phyloP scores from a whole-genome alignment of 2,888 invertebrate genomes.

The Chironomus riparius region DNA sequence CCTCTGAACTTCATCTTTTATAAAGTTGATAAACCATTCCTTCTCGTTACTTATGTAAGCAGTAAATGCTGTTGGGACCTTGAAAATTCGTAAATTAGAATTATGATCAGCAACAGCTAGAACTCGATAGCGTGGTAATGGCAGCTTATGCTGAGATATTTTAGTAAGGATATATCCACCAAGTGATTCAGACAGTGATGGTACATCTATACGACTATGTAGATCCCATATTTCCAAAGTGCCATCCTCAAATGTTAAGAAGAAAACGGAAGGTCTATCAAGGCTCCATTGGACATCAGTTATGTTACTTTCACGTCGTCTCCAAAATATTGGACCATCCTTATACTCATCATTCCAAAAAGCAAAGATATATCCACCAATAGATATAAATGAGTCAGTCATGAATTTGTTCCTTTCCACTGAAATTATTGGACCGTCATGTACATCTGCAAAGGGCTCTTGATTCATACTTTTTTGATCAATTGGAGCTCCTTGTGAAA shows the following conservation, averaged over 20 bases:
- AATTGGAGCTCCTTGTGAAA: constrained; percentile 51
- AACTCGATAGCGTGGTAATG: constrained; percentile 47
- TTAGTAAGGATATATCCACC: constrained; percentile 59
- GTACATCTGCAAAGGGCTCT: constrained; percentile 47
- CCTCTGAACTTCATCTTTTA: constrained; percentile 47
- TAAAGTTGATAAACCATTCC: constrained; percentile 42
- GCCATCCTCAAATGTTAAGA: constrained; percentile 63
- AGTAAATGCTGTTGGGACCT: constrained; percentile 49
- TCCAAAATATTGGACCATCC: constrained; percentile 57
- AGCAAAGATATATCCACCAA: constrained; percentile 66
- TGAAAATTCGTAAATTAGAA: constrained; percentile 57
- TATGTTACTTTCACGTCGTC: constrained; percentile 49
- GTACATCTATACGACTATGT: constrained; percentile 44
- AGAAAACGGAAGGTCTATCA: constrained; percentile 61
- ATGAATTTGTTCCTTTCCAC: constrained; percentile 54
- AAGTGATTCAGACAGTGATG: constrained; percentile 57
- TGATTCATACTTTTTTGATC: constrained; percentile 48
- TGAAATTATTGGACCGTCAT: constrained; percentile 60
- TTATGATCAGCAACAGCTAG: constrained; percentile 60
- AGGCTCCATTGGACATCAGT: constrained; percentile 67
- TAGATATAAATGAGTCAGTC: constrained; percentile 53
- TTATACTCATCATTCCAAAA: constrained; percentile 61
- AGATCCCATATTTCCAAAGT: constrained; percentile 75
- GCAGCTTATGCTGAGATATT: constrained; percentile 50
- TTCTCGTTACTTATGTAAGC: constrained; percentile 42